Evolutionary conservation across 2,113 vertebrate genomes (phyloP).

Genomic region (Dasypus novemcinctus): DNA sequence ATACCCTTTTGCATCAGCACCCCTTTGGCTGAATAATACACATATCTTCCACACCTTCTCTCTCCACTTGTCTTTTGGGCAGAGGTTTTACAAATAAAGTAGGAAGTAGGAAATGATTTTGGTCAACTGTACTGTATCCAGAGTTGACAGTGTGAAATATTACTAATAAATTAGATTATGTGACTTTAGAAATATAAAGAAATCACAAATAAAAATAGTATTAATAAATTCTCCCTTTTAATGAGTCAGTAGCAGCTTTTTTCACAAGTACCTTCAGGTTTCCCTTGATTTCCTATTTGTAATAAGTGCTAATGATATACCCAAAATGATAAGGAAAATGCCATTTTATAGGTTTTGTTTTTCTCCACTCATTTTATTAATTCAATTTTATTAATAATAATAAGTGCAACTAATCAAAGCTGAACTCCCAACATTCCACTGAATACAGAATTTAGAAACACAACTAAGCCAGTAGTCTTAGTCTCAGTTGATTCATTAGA

Average conservation of each 20-base stretch:
- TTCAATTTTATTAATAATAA: neutral
- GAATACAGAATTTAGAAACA: neutral
- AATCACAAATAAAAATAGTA: neutral
- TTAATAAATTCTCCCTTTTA: neutral
- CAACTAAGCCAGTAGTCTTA: neutral
- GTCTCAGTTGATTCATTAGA: accelerated
- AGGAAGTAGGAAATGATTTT: neutral
- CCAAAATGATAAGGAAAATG: neutral
- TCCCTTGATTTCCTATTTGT: neutral
- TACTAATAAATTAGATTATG: no score
- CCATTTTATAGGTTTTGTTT: neutral
- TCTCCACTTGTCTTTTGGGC: neutral
- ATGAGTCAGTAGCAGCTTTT: neutral
- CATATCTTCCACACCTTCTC: neutral
- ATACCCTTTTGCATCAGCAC: no score
- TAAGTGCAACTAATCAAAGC: neutral
- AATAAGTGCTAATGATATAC: neutral
- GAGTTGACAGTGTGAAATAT: no score
- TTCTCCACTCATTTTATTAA: neutral
- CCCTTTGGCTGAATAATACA: no score
- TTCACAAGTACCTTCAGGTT: neutral
- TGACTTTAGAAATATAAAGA: neutral
- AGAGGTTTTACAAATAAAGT: neutral
- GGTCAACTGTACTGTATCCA: no score
- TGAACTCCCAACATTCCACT: neutral